These are phyloP conservation scores for Threskiornis aethiopicus DNA, from an alignment of 2,797 vertebrate species.

Conservation along the genomic window DNA sequence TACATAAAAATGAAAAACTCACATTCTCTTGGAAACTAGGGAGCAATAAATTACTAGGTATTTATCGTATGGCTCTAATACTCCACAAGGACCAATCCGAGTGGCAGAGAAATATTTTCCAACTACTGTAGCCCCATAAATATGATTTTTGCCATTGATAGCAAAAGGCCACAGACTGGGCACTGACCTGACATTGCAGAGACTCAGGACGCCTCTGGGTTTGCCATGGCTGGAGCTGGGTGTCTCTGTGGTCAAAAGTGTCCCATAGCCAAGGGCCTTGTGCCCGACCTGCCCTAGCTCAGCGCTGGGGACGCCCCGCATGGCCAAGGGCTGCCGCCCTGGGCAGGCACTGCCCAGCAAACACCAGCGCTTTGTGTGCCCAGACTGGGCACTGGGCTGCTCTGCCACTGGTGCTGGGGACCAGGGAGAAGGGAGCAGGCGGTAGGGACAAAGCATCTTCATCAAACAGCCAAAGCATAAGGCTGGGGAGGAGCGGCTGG, in stretches of 20 bases:
- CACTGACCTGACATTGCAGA: accelerated
- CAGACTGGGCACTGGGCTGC: background rate
- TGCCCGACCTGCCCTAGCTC: background rate
- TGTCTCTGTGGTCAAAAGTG: no score
- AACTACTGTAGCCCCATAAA: background rate
- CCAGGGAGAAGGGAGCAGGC: accelerated
- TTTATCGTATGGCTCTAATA: accelerated
- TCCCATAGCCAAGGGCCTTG: background rate
- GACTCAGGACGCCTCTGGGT: accelerated
- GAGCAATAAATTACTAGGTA: background rate
- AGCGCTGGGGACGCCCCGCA: accelerated
- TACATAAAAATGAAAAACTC: background rate
- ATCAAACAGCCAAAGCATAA: background rate
- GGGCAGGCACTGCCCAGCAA: background rate
- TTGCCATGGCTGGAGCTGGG: accelerated
- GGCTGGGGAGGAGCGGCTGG: no score
- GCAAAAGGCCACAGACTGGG: background rate
- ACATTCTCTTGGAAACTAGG: background rate
- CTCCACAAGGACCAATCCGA: background rate
- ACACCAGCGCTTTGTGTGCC: background rate
- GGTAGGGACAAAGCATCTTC: background rate
- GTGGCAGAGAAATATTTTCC: background rate
- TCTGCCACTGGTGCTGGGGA: background rate
- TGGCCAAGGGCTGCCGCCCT: background rate
- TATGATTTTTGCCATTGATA: background rate